Base-by-base conservation (phyloP, 2,888 invertebrate genomes). In the Mallateleia sp. region DNA sequence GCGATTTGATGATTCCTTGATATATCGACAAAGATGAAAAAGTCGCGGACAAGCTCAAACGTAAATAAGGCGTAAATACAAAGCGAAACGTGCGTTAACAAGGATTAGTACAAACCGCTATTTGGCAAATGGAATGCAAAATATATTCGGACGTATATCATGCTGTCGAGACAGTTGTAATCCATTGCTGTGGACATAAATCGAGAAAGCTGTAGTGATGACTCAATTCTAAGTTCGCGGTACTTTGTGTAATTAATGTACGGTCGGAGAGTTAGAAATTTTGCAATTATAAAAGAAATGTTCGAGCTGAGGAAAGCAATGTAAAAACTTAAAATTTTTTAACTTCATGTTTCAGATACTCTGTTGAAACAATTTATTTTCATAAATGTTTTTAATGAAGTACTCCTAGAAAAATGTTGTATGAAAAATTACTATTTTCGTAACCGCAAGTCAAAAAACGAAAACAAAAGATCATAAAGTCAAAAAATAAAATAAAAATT, bases 151-250 rank as follows among this genome's bases (percentile, higher is more conserved):
- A 89, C 89, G 88, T 92, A 92, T 92, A 92, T 93, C 92, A 90
- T 90, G 89, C 87, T 90, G 91, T 80, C 82, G 90, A 91, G 91
- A 91, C 90, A 91, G 87, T 83, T 90, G 89, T 92, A 93, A 93
- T 92, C 92, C 92, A 93, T 92, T 90, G 91, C 89, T 81, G 88
- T 87, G 79, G 79, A 81, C 87, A 90, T 91, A 92, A 92, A 93
- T 93, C 91, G 92, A 89, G 91, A 91, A 91, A 92, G 88, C 91
- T 92, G 87, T 82, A 91, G 91, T 91, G 92, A 92, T 93, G 91
- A 93, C 92, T 93, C 93, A 92, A 87, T 85, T 84, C 85, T 90
- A 89, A 89, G 91, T 91, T 93, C 92, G 90, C 89, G 89, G 90
- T 89, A 89, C 90, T 88, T 88, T 90, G 87, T 90, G 90, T 93